These are phyloP conservation scores for Rhyacophila evoluta DNA, from an alignment of 2,888 invertebrate species.

Conservation along the genomic window DNA sequence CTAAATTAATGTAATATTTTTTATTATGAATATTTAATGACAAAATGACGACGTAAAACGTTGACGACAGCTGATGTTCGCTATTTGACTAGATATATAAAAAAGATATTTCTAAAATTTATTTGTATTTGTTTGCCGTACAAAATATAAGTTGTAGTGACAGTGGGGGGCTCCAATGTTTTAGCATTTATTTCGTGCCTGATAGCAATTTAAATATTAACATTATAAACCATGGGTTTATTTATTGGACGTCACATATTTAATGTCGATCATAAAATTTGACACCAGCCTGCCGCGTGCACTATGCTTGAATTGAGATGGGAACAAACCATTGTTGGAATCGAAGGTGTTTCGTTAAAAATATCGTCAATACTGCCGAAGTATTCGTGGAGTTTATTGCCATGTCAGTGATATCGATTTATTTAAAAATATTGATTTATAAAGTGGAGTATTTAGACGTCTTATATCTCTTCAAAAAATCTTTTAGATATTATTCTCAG, in stretches of 20 bases:
- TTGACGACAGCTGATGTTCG: neutral
- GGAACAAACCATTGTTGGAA: neutral
- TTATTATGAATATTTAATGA: no score
- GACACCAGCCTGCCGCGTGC: slow-evolving; percentile 35
- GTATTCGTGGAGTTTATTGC: no score
- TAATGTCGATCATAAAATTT: slow-evolving; percentile 45
- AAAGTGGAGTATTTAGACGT: no score
- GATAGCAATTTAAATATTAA: slow-evolving; percentile 36
- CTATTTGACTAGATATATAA: neutral
- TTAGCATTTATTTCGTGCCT: slow-evolving; percentile 35
- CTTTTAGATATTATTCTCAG: no score
- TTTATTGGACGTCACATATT: slow-evolving; percentile 45
- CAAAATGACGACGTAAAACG: neutral
- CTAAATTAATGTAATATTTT: no score
- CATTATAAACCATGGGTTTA: slow-evolving; percentile 48
- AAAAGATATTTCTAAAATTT: neutral
- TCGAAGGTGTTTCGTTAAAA: no score
- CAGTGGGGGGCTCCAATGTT: neutral
- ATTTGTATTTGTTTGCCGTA: neutral
- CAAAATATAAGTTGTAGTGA: neutral
- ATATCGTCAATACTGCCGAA: no score
- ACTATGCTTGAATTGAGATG: neutral
- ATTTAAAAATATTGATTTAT: no score
- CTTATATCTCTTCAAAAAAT: no score
- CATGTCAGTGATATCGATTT: no score